phyloP scores from a whole-genome alignment of 1,140 invertebrate species.

The Ctenoplectra terminalis region DNA sequence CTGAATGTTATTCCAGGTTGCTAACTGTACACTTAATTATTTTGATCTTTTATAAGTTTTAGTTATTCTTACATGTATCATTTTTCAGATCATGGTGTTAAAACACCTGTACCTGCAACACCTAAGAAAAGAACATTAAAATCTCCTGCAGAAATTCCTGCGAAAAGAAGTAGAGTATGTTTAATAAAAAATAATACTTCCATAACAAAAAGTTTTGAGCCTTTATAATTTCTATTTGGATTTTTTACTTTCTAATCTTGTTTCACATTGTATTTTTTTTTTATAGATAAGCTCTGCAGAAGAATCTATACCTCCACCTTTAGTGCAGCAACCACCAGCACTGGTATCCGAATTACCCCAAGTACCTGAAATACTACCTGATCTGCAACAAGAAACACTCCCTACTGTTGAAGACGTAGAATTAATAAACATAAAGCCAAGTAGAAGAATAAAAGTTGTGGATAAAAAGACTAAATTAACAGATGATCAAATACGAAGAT shows the following conservation, averaged over 20 bases:
- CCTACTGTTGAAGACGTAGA: not conserved
- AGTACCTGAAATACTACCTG: not conserved
- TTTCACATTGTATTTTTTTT: not conserved
- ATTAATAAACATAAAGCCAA: not conserved
- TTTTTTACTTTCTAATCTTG: not conserved
- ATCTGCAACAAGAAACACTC: not conserved
- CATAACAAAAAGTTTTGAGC: not conserved
- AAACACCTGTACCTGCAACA: not conserved
- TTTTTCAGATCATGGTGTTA: not conserved
- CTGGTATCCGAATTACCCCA: not conserved
- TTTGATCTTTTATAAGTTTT: not conserved
- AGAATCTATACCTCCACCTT: not conserved
- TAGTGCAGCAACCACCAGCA: not conserved
- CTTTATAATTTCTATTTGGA: not conserved
- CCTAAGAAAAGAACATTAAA: conserved; percentile 7
- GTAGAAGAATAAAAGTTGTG: not conserved
- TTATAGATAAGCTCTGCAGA: not conserved
- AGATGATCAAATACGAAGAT: not conserved
- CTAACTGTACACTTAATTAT: not conserved
- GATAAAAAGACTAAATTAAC: not conserved
- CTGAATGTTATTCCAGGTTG: not conserved
- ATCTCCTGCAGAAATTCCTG: conserved; percentile 7
- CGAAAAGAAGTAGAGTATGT: conserved; percentile 13
- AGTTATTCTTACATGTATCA: not conserved
- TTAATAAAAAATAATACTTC: not conserved